Percentiles rank a stretch among this genome's conserved stretches.
phyloP scores from a whole-genome alignment of 2,888 invertebrate genomes.

The Lasius fuliginosus region DNA sequence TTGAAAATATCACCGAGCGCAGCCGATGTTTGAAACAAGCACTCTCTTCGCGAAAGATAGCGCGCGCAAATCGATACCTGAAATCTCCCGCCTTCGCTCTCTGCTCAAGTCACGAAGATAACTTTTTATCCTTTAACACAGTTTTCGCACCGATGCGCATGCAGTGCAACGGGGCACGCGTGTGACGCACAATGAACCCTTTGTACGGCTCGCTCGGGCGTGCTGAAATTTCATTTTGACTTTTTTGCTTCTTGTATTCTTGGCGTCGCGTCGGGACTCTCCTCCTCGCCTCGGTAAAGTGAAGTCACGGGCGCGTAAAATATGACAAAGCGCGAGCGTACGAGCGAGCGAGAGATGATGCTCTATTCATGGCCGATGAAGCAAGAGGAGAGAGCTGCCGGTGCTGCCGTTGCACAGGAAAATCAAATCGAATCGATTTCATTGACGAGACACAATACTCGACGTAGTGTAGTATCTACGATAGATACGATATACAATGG shows the following conservation, averaged over 20 bases:
- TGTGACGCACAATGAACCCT: conserved; percentile 53
- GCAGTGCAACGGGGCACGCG: conserved; percentile 48
- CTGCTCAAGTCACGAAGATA: conserved; percentile 51
- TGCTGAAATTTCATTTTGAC: conserved; percentile 51
- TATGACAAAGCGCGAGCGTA: conserved; percentile 73
- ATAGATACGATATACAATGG: conserved; percentile 27
- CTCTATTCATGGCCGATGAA: conserved; percentile 71
- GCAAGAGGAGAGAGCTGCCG: conserved; percentile 62
- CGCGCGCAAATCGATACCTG: conserved; percentile 40
- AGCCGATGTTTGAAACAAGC: conserved; percentile 42
- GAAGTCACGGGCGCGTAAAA: conserved; percentile 67
- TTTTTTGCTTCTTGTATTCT: conserved; percentile 50
- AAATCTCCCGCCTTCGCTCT: conserved; percentile 34
- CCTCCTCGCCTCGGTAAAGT: conserved; percentile 10
- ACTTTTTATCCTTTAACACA: conserved; percentile 50
- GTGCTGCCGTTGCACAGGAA: conserved; percentile 61
- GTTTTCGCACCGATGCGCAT: conserved; percentile 34
- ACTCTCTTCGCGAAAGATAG: background rate
- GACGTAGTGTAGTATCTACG: conserved; percentile 23
- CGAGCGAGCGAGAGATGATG: conserved; percentile 28
- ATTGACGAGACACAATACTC: conserved; percentile 66
- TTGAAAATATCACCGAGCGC: conserved; percentile 31
- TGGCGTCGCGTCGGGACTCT: conserved; percentile 49
- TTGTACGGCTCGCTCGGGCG: conserved; percentile 42
- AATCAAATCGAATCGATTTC: conserved; percentile 74